Base-by-base conservation (phyloP, 2,888 invertebrate genomes). In the Cristatella mucedo region DNA sequence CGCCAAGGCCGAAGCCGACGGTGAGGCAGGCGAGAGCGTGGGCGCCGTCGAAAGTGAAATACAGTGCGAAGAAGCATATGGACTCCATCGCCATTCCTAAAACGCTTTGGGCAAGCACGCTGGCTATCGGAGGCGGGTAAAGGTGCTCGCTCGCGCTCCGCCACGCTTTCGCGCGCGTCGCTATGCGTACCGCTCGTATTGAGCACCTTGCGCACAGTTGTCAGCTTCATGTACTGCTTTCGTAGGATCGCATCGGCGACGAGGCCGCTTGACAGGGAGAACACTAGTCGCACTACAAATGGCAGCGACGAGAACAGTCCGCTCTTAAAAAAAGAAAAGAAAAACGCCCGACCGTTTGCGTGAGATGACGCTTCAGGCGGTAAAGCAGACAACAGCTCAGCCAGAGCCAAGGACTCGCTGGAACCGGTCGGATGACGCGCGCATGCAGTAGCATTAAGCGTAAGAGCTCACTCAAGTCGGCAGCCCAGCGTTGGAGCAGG, bases 251-350 rank as follows among this genome's bases (percentile, higher is more conserved):
- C 41, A 42, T 63, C 63, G 2, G 61, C 62, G 2, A 62, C 41
- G 26, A 52, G 49, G 3, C 62, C 63, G 42, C 62, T 60, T 15
- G 31, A 18, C 13, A 54, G 43, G 1, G 58, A 51, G 18, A 54
- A 36, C 1, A 55, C 7, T 1, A 58, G 55, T 48, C 56, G 57
- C 13, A 55, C 36, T 20, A 59, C 49, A 43, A 60, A 60, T 3
- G 63, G 63, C 21, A 63, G 41, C 1, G 61, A 50, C 1, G 61
- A 56, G 33, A 52, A 53, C 1, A 54, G 16, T 1, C 63, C 63
- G 37, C 57, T 61, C 61, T 63, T 49, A 32, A 45, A 44, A 5
- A 15, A 44, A 9, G 26, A 11, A 33, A 19, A 4, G 15, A 41
- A 18, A 5, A 4, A 18, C 21, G 29, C 2, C 33, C 2, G 39